These are phyloP conservation scores for Phragmatobia fuliginosa DNA, from an alignment of 2,888 invertebrate genomes.

Conservation along the genomic window DNA sequence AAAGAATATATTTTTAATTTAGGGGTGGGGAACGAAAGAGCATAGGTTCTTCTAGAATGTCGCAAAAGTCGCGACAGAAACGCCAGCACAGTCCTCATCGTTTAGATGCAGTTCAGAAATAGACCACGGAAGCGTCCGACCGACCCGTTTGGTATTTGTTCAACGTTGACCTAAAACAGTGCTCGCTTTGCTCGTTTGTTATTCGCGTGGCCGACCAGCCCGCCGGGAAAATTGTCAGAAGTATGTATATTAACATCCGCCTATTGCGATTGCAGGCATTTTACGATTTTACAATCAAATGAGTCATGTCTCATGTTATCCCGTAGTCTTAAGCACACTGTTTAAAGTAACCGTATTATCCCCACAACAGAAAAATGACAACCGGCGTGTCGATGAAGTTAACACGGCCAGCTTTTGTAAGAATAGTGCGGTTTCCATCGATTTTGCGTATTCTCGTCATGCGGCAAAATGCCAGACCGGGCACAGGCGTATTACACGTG, in stretches of 20 bases:
- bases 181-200: slow-evolving; percentile 85
- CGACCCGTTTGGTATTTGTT: slow-evolving; percentile 87
- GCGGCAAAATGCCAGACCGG: slow-evolving; percentile 80
- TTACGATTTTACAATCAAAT: slow-evolving; percentile 35
- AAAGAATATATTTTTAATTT: neutral
- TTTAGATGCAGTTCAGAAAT: slow-evolving; percentile 84
- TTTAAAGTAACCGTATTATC: slow-evolving; percentile 18
- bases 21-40: slow-evolving; percentile 2
- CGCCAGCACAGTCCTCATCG: slow-evolving; percentile 71
- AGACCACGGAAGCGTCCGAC: slow-evolving; percentile 84
- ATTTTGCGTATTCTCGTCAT: slow-evolving; percentile 71
- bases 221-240: slow-evolving; percentile 60
- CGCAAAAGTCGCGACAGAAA: slow-evolving; percentile 73
- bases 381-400: slow-evolving; percentile 33
- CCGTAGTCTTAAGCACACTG: slow-evolving; percentile 15
- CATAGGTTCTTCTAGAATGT: slow-evolving; percentile 53
- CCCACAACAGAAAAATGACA: slow-evolving; percentile 29
- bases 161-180: slow-evolving; percentile 87
- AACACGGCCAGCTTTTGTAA: slow-evolving; percentile 50
- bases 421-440: slow-evolving; percentile 59
- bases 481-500: slow-evolving; percentile 70
- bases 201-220: slow-evolving; percentile 78
- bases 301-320: slow-evolving; percentile 24
- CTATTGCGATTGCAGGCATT: slow-evolving; percentile 36
- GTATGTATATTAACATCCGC: slow-evolving; percentile 51